Base-by-base conservation (phyloP, 2,888 invertebrate genomes). In the Venustoraphidia nigricollis region DNA sequence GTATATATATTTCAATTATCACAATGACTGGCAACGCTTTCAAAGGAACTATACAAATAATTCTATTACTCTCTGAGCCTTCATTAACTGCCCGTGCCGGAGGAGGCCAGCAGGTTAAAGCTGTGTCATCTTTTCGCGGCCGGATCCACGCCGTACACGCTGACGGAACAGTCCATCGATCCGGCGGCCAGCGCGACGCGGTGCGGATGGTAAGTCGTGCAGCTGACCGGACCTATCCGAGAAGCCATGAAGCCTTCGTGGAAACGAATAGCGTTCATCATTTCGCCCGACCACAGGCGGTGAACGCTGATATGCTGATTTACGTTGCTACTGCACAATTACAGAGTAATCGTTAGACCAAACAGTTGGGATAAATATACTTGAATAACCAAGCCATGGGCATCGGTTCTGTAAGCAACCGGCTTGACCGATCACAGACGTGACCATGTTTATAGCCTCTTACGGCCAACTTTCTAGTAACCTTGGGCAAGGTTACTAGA, bases 161-260 rank as follows among this genome's bases (percentile, higher is more conserved):
- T 84, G 57, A 93, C 81, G 53, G 83, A 79, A 57, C 81, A 83
- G 69, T 94, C 94, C 58, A 83, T 79, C 52, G 86, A 84, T 53
- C 93, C 93, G 55, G 88, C 86, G 53, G 90, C 92, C 61, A 95
- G 68, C 53, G 82, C 77, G 56, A 87, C 80, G 61, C 86, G 81
- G 63, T 88, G 79, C 37, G 92, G 88, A 67, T 96, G 95, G 71
- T 93, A 95, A 55, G 83, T 81, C 58, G 95, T 72, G 63, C 90
- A 91, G 56, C 83, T 83, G 51, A 93, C 86, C 41, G 91, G 84
- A 13, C 89, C 90, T 57, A 90, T 87, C 62, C 89, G 76, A 57
- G 88, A 82, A 51, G 81, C 81, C 76, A 89, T 86, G 70, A 95
- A 93, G 47, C 94, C 92, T 63, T 94, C 93, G 66, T 93, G 88